These are phyloP conservation scores for Crotalus viridis DNA, from an alignment of 2,113 vertebrate species.

Conservation along the genomic window DNA sequence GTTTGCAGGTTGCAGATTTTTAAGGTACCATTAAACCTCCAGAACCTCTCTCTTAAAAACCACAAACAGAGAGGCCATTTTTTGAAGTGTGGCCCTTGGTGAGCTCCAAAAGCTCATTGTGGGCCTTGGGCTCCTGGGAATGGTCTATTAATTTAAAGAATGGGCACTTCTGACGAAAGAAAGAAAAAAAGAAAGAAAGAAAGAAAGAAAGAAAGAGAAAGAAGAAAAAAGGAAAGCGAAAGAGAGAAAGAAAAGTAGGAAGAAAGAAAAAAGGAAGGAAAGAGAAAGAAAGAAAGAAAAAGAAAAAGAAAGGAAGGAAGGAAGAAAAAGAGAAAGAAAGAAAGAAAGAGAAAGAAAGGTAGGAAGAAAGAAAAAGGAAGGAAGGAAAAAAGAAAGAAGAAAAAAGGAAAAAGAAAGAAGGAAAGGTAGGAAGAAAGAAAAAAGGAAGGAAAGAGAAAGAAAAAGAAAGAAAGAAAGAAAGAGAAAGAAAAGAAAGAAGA, in stretches of 20 bases:
- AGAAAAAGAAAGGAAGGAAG: no score
- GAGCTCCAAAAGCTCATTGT: background rate
- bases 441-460: background rate
- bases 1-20: background rate
- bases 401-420: rapidly evolving
- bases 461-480: background rate
- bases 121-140: background rate
- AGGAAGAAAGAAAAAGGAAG: rapidly evolving
- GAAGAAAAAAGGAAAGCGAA: no score
- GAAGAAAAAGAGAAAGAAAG: background rate
- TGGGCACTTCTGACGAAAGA: background rate
- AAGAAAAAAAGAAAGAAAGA: background rate
- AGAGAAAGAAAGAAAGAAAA: no score
- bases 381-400: no score
- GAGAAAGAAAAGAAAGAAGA: no score
- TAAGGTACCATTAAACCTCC: background rate
- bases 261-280: no score
- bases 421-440: no score
- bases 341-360: no score
- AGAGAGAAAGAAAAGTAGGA: no score
- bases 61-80: no score
- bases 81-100: background rate
- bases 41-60: background rate
- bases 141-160: background rate
- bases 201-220: background rate